phyloP scores from a whole-genome alignment of 2,113 vertebrate genomes.

The Fulica atra region DNA sequence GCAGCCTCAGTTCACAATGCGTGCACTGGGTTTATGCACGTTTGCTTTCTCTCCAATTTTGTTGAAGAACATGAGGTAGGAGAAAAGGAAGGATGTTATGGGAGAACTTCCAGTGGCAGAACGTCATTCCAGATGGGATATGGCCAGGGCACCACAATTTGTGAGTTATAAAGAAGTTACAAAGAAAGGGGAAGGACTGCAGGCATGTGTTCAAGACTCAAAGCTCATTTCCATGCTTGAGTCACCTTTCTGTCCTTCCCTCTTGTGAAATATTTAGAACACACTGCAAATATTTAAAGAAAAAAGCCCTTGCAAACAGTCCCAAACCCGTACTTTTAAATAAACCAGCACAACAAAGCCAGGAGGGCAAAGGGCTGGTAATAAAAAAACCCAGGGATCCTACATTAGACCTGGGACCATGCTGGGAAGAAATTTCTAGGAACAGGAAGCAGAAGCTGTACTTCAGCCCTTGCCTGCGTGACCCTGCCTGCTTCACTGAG shows the following conservation, averaged over 20 bases:
- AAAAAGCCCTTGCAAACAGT: neutral
- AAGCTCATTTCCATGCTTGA: neutral
- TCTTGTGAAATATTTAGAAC: constrained; percentile 58
- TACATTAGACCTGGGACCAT: neutral
- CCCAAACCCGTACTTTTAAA: neutral
- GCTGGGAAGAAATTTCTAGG: neutral
- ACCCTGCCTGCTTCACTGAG: neutral
- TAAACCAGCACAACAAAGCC: neutral
- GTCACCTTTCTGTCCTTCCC: constrained; percentile 11
- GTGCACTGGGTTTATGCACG: neutral
- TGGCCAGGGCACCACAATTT: neutral
- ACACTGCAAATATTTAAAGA: constrained; percentile 59
- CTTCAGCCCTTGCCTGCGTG: fast-evolving
- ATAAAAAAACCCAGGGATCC: neutral
- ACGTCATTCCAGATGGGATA: neutral
- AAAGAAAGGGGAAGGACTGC: neutral
- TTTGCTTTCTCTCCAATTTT: neutral
- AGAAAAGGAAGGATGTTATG: neutral
- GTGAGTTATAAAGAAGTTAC: neutral
- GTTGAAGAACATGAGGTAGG: neutral
- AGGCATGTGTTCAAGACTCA: neutral
- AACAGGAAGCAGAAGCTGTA: neutral
- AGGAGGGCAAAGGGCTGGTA: constrained; percentile 14
- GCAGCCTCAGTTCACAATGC: neutral
- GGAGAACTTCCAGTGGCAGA: neutral